A percentile compares a stretch with the other conserved stretches of the same genome.
Evolutionary conservation across 2,797 vertebrate species (phyloP).

Genomic region (Acropternis orthonyx): DNA sequence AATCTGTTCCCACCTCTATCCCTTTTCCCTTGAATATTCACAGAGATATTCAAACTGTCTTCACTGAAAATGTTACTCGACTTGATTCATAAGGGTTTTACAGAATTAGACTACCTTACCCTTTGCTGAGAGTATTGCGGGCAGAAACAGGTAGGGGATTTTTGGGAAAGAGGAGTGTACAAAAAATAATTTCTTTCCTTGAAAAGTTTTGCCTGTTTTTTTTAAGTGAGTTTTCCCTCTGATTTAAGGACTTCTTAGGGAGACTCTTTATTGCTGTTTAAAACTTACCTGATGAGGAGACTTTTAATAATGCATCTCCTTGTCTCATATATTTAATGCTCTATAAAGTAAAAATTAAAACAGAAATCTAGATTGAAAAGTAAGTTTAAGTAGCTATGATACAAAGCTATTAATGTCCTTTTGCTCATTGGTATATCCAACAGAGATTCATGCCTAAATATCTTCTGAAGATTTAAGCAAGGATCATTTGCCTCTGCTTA

Average conservation of each 20-base stretch:
- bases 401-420: background rate
- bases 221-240: background rate
- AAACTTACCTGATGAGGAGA: background rate
- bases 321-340: background rate
- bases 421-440: background rate
- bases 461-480: background rate
- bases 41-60: background rate
- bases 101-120: background rate
- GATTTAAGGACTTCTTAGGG: background rate
- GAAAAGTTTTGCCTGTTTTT: background rate
- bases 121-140: background rate
- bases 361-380: background rate
- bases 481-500: background rate
- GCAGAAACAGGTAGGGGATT: background rate
- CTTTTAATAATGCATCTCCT: background rate
- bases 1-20: background rate
- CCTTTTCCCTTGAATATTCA: background rate
- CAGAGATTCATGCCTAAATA: background rate
- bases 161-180: background rate
- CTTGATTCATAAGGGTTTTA: background rate
- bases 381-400: background rate
- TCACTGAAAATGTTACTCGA: background rate
- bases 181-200: background rate
- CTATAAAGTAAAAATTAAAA: background rate
- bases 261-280: background rate